phyloP scores from a whole-genome alignment of 2,797 vertebrate genomes.

The Tragelaphus eurycerus region DNA sequence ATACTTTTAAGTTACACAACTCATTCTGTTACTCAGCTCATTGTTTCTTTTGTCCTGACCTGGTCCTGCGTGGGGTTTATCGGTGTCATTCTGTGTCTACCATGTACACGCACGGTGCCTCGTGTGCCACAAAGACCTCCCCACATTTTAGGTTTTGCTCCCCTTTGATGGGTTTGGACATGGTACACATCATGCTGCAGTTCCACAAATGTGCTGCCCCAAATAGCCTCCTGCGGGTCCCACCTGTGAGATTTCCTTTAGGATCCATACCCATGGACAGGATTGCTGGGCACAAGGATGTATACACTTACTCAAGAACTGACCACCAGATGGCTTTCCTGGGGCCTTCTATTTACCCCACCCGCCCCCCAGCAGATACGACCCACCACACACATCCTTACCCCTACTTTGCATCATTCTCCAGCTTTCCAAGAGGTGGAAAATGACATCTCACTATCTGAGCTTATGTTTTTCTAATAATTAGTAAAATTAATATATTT shows the following conservation, averaged over 20 bases:
- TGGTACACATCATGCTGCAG: not conserved
- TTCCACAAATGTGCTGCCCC: not conserved
- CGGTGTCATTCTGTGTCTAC: not conserved
- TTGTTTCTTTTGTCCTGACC: not conserved
- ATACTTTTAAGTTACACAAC: not conserved
- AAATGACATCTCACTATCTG: not conserved
- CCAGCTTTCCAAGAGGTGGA: not conserved
- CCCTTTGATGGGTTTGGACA: not conserved
- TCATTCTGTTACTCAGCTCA: not conserved
- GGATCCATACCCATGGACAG: not conserved
- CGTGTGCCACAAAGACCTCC: rapidly evolving
- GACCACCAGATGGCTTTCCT: not conserved
- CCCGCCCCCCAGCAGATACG: not conserved
- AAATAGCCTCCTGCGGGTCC: not conserved
- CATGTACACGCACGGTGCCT: rapidly evolving
- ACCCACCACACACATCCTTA: not conserved
- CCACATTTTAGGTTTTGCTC: not conserved
- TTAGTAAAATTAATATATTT: not conserved
- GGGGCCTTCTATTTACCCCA: not conserved
- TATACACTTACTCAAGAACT: not conserved
- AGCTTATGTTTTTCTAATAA: not conserved
- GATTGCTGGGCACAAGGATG: not conserved
- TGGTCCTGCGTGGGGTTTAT: not conserved
- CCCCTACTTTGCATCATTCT: not conserved
- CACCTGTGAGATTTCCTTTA: not conserved